Evolutionary conservation across 1,140 invertebrate genomes (phyloP).

Genomic region (Meloidogyne floridensis): DNA sequence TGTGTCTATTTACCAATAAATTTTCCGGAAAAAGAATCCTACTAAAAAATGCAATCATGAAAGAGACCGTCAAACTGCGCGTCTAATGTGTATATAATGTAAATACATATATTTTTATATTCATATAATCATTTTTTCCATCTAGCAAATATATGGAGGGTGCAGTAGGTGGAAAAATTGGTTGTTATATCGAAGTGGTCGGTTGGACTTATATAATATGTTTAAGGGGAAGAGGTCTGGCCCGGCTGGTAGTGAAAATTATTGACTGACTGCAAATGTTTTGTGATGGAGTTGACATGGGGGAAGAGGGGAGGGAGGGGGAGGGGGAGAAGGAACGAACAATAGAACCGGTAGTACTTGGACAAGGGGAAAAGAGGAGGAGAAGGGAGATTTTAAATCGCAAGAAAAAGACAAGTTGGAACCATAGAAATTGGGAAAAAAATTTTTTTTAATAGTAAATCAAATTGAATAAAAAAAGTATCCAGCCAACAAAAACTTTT

Average conservation of each 20-base stretch:
- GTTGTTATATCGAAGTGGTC: not conserved
- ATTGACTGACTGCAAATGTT: constrained; percentile 6
- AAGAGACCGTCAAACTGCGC: constrained; percentile 8
- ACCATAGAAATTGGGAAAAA: not conserved
- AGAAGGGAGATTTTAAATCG: not conserved
- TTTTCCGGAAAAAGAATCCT: constrained; percentile 2
- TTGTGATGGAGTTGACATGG: not conserved
- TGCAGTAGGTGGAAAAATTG: not conserved
- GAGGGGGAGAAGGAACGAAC: not conserved
- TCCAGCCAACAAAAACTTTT: not conserved
- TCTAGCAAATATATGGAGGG: not conserved
- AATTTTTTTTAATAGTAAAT: not conserved
- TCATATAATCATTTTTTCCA: not conserved
- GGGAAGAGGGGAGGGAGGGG: not conserved
- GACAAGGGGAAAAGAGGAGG: not conserved
- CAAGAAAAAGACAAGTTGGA: not conserved
- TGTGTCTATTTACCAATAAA: not conserved
- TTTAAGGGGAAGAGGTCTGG: not conserved
- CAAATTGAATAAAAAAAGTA: constrained; percentile 2
- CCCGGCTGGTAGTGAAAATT: constrained; percentile 5
- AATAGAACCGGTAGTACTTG: constrained; percentile 6
- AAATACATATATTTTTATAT: not conserved
- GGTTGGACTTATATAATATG: not conserved
- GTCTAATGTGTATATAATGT: constrained; percentile 1
- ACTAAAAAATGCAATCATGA: constrained; percentile 5